Evolutionary conservation across 2,113 vertebrate genomes (phyloP).

Genomic region (Pristiophorus japonicus): DNA sequence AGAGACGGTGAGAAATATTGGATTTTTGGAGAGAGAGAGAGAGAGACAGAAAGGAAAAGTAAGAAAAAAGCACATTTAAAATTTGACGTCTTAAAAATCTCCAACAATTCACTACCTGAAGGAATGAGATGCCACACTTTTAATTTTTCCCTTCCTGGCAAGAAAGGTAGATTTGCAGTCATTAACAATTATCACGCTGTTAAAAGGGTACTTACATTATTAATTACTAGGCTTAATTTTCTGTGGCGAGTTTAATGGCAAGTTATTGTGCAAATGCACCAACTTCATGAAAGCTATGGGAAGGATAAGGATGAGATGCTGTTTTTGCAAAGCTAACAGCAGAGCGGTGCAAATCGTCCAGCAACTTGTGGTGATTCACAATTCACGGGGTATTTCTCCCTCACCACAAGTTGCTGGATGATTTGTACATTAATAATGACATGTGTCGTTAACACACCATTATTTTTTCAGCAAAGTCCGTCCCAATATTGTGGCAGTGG

Average conservation of each 20-base stretch:
- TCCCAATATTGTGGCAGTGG: neutral
- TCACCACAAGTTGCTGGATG: neutral
- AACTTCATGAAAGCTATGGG: neutral
- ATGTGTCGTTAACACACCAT: neutral
- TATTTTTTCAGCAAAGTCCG: neutral
- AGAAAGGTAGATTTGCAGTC: neutral
- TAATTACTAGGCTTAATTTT: neutral
- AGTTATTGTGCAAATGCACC: neutral
- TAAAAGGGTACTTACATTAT: neutral
- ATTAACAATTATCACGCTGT: neutral
- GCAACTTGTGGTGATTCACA: neutral
- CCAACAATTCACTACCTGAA: neutral
- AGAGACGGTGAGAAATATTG: neutral
- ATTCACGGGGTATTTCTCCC: neutral
- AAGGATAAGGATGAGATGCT: neutral
- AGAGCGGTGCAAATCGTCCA: neutral
- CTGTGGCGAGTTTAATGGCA: neutral
- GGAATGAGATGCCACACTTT: neutral
- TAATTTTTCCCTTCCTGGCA: neutral
- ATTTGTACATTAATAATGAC: neutral
- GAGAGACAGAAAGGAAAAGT: neutral
- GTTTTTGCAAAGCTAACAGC: neutral
- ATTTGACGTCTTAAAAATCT: neutral
- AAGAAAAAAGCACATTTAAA: neutral
- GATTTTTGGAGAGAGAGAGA: neutral